A percentile compares a stretch with the other conserved stretches of the same genome.
These are phyloP conservation scores for Notechis scutatus DNA, from an alignment of 2,113 vertebrate species.

Conservation along the genomic window DNA sequence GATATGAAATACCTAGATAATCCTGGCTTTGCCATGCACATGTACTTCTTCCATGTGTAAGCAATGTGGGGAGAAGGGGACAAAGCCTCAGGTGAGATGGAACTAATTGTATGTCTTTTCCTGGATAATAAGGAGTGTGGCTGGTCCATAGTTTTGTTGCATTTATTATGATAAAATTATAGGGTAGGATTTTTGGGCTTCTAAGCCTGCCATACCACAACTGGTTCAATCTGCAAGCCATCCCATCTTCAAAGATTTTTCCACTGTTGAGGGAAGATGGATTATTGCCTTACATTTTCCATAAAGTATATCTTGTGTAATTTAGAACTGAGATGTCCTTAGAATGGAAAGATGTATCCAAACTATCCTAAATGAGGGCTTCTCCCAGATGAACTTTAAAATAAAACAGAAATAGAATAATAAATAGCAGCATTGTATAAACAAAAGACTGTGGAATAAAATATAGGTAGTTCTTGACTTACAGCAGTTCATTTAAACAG, in stretches of 20 bases:
- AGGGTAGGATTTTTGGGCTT: not conserved
- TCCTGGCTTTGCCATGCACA: not conserved
- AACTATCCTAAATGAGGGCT: not conserved
- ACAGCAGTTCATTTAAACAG: too few relatives aligned
- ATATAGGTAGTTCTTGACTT: not conserved
- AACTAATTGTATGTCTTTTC: not conserved
- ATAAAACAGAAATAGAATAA: not conserved
- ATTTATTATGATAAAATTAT: not conserved
- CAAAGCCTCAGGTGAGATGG: not conserved
- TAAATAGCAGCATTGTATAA: not conserved
- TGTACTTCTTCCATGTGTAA: not conserved
- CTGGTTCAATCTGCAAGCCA: not conserved
- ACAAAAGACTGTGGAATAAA: not conserved
- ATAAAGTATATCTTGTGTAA: not conserved
- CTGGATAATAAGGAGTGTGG: not conserved
- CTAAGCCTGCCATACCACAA: not conserved
- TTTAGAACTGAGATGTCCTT: not conserved
- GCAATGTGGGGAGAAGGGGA: not conserved
- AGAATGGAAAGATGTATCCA: not conserved
- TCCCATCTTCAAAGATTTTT: not conserved
- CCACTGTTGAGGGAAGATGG: not conserved
- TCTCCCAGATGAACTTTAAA: not conserved
- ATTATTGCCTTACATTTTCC: not conserved
- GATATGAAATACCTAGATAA: not conserved
- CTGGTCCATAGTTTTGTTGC: not conserved